Evolutionary conservation across 2,888 invertebrate genomes (phyloP), one percentile per base, ranked within the genome.

Genomic region (Tetragonisca angustula): DNA sequence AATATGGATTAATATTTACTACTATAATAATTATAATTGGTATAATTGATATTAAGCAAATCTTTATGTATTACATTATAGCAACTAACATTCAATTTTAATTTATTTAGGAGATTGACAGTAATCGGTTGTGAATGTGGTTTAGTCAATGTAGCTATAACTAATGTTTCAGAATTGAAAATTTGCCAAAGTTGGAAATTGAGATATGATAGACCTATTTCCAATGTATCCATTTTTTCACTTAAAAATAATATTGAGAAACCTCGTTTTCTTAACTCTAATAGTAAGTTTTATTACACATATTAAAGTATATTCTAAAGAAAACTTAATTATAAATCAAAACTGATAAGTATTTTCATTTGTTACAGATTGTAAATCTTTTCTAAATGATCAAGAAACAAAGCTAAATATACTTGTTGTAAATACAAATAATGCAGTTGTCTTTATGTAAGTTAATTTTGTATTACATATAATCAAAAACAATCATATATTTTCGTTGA

Each of bases 51-150:
- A 2, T 36, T 54, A 52, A 61, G 61, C 4, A 21, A 64, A 67
- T 64, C 9, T 13, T 32, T 32, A n/a, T 70, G 54, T 32, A 64
- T 19, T n/a, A 32, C 13, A 19, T 9, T 15, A 21, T 69, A 59
- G 32, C 65, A 32, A 56, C 32, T 65, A 61, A 65, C 49, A 59
- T 43, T 36, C 13, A 72, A 70, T 43, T 67, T n/a, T 59, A 32
- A 83, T 79, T 65, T 86, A 52, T 79, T 61, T 86, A 96, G 96
- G 90, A 93, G 96, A 90, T 84, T 96, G 72, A 95, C 96, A 27
- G 96, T 95, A 32, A 94, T 95, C 87, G 96, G 96, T 15, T 96
- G 96, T 90, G 96, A 96, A 94, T 96, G 96, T 94, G 97, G 97
- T 9, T 94, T 95, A 81, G 94, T 96, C 3, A 95, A 95, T 90